Conservation (phyloP, 2,113 vertebrate genomes). For the Phrynosoma platyrhinos region DNA sequence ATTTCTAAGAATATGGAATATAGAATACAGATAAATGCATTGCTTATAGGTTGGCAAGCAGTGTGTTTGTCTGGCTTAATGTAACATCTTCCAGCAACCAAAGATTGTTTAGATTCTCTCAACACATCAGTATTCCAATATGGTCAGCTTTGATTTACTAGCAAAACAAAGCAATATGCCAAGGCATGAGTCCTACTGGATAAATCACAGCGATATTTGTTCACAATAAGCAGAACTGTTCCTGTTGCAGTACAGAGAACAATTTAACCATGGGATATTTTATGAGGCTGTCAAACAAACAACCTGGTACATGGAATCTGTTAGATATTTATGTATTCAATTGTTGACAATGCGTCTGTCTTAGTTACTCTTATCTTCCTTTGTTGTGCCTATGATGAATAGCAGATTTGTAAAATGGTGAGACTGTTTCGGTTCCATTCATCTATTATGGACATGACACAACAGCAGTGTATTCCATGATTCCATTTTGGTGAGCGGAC, state of each 20-base stretch:
- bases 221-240: slow-evolving; percentile 28
- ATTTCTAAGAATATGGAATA: background rate
- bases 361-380: slow-evolving; percentile 52
- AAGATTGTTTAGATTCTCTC: slow-evolving; percentile 12
- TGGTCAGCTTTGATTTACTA: slow-evolving; percentile 22
- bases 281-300: slow-evolving; percentile 29
- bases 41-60: background rate
- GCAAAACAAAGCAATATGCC: slow-evolving; percentile 13
- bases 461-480: slow-evolving; percentile 54
- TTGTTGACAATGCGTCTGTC: slow-evolving; percentile 31
- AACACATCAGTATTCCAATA: slow-evolving; percentile 13
- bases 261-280: slow-evolving; percentile 34
- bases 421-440: slow-evolving; percentile 16
- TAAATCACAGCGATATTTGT: slow-evolving; percentile 1
- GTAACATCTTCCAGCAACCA: background rate
- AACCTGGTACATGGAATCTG: slow-evolving; percentile 16
- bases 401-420: slow-evolving; percentile 12
- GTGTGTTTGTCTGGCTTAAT: slow-evolving; percentile 20
- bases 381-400: slow-evolving; percentile 32
- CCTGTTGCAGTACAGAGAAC: slow-evolving; percentile 2
- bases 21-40: slow-evolving; percentile 1
- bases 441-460: slow-evolving; percentile 46
- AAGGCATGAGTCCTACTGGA: slow-evolving; percentile 2
- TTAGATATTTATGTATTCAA: slow-evolving; percentile 43
- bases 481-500: slow-evolving; percentile 50